These are phyloP conservation scores for Lepidothrix coronata DNA, from an alignment of 2,113 vertebrate species.

Conservation along the genomic window DNA sequence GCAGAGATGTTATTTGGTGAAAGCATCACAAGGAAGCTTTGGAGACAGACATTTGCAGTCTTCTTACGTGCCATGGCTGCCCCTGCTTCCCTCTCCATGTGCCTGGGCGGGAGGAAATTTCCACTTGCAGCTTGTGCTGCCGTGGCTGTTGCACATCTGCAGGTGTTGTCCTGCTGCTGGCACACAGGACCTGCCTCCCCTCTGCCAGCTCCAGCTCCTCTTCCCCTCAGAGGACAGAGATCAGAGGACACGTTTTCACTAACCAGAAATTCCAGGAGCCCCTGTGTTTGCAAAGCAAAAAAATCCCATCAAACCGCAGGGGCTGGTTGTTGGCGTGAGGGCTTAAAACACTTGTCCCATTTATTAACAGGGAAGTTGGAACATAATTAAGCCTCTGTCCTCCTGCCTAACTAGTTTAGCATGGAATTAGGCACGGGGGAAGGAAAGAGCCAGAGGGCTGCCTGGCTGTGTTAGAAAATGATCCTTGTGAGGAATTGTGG, in stretches of 20 bases:
- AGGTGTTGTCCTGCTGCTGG: neutral
- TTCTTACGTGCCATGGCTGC: neutral
- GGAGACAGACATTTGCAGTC: neutral
- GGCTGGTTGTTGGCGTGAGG: fast-evolving
- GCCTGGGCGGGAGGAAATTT: conserved; percentile 33
- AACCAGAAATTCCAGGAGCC: neutral
- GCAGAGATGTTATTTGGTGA: neutral
- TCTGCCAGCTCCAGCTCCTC: neutral
- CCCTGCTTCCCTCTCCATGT: neutral
- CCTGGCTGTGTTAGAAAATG: neutral
- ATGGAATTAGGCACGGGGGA: neutral
- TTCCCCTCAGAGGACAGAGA: neutral
- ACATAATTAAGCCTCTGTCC: neutral
- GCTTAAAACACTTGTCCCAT: neutral
- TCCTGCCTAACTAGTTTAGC: neutral
- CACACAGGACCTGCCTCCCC: neutral
- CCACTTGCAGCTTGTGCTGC: neutral
- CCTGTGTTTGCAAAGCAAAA: neutral
- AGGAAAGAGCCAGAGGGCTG: neutral
- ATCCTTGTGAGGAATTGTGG: neutral
- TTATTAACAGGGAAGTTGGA: neutral
- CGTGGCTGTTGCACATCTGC: neutral
- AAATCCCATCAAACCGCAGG: neutral
- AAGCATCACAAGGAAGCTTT: neutral
- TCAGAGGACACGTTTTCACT: neutral